These are phyloP conservation scores for Chaetops frenatus DNA, from an alignment of 2,113 vertebrate genomes.

Conservation along the genomic window DNA sequence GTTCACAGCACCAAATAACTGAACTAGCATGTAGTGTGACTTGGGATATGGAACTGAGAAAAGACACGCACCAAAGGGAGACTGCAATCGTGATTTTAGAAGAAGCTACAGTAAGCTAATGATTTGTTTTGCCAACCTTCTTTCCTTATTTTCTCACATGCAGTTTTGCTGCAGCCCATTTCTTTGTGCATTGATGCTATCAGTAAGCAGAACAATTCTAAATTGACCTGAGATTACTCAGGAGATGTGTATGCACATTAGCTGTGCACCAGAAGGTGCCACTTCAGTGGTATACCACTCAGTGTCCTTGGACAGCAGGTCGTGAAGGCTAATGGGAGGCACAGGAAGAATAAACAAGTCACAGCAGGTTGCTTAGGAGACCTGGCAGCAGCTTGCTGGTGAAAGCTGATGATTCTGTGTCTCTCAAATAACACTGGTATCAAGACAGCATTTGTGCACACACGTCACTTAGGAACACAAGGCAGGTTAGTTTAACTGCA, in stretches of 20 bases:
- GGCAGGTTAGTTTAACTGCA: neutral
- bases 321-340: neutral
- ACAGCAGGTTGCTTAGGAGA: neutral
- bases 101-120: neutral
- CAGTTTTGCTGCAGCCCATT: neutral
- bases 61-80: neutral
- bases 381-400: neutral
- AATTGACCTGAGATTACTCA: neutral
- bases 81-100: neutral
- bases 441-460: neutral
- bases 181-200: neutral
- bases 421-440: neutral
- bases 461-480: neutral
- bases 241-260: neutral
- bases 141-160: neutral
- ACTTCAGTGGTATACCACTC: neutral
- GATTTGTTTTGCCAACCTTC: neutral
- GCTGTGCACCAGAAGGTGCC: neutral
- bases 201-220: neutral
- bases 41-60: neutral
- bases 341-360: neutral
- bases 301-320: neutral
- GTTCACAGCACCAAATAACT: neutral
- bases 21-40: neutral
- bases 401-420: neutral